A percentile compares a stretch with the other conserved stretches of the same genome.
Evolutionary conservation across 1,140 invertebrate genomes (phyloP).

Genomic region (Mactra quadrangularis): DNA sequence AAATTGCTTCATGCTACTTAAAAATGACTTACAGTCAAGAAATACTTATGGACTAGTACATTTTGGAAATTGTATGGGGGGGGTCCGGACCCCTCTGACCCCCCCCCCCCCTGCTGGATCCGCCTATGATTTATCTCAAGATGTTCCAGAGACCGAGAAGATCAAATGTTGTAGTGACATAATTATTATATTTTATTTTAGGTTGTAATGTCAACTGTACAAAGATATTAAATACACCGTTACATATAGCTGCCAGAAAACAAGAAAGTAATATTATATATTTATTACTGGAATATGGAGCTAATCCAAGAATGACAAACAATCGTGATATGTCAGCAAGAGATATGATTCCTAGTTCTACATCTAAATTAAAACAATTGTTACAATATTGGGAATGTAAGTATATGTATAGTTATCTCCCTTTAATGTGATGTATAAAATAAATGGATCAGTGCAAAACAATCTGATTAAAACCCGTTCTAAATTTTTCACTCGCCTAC

Average conservation of each 20-base stretch:
- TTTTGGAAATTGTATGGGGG: no score
- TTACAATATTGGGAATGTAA: slow-evolving; percentile 75
- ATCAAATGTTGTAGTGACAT: no score
- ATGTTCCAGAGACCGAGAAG: no score
- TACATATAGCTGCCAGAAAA: slow-evolving; percentile 77
- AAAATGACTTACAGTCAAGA: no score
- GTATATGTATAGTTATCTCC: slow-evolving; percentile 17
- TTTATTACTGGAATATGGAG: slow-evolving; percentile 75
- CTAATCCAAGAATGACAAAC: slow-evolving; percentile 68
- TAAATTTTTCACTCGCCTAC: no score
- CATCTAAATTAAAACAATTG: slow-evolving; percentile 61
- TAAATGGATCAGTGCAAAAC: background rate
- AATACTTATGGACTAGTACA: no score
- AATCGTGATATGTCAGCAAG: slow-evolving; percentile 66
- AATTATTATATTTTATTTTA: no score
- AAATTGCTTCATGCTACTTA: no score
- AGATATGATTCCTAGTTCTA: slow-evolving; percentile 67
- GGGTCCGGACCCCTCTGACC: no score
- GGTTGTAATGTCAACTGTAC: slow-evolving; percentile 79
- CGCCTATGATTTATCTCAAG: no score
- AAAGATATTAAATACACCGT: slow-evolving; percentile 78
- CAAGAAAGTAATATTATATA: slow-evolving; percentile 66
- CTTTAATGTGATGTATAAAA: background rate
- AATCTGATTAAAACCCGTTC: background rate
- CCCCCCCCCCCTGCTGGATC: no score